Percentiles rank a stretch among this genome's conserved stretches.
phyloP scores from a whole-genome alignment of 37 sponge, comb jelly and placozoan species.

The Eunapius fragilis region DNA sequence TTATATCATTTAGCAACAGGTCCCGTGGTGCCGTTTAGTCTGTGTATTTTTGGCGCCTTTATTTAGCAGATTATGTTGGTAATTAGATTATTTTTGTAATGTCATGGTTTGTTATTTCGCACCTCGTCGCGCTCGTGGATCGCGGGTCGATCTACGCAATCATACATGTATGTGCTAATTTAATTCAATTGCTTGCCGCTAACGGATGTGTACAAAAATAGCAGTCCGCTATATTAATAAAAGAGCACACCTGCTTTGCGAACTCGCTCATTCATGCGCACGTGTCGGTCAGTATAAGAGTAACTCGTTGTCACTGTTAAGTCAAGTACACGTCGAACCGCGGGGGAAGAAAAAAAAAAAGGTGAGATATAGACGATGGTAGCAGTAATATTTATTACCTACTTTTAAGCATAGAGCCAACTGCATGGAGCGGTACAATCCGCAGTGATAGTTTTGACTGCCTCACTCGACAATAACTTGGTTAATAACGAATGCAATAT shows the following conservation, averaged over 20 bases:
- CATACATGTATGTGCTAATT: too few relatives aligned
- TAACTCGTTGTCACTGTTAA: neutral
- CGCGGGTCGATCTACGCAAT: neutral
- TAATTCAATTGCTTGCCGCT: neutral
- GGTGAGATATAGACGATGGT: too few relatives aligned
- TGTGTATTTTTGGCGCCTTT: neutral
- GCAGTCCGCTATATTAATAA: neutral
- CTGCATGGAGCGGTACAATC: too few relatives aligned
- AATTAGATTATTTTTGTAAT: neutral
- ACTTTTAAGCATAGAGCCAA: too few relatives aligned
- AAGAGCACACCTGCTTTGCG: neutral
- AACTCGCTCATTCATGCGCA: neutral
- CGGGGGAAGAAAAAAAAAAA: too few relatives aligned
- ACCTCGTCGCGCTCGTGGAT: neutral
- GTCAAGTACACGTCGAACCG: too few relatives aligned
- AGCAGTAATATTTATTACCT: too few relatives aligned
- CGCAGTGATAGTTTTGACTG: too few relatives aligned
- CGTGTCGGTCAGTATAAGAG: neutral
- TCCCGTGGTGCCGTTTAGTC: neutral
- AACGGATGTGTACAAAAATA: neutral
- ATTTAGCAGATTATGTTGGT: neutral
- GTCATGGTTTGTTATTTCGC: neutral
- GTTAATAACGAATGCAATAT: neutral
- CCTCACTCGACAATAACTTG: neutral
- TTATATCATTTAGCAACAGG: neutral